These are phyloP conservation scores for Nixonia krombeini DNA, from an alignment of 1,140 invertebrate species.

Conservation along the genomic window DNA sequence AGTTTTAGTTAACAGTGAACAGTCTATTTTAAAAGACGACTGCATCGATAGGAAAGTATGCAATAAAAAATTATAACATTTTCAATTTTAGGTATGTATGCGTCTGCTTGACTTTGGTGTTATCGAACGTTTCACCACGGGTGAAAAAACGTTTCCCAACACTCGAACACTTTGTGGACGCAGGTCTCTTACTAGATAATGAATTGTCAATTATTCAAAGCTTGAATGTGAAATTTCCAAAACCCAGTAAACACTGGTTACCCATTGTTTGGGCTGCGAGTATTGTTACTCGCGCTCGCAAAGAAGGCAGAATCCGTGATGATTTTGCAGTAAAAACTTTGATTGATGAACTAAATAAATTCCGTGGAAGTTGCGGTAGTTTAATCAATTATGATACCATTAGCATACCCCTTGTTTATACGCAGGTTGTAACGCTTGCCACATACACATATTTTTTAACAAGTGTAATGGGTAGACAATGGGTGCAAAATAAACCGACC, in stretches of 20 bases:
- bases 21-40: too few relatives aligned
- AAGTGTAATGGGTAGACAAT: constrained; percentile 86
- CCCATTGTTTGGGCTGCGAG: constrained; percentile 94
- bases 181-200: constrained; percentile 89
- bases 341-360: constrained; percentile 91
- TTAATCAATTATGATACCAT: constrained; percentile 91
- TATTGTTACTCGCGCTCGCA: constrained; percentile 87
- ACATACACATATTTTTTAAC: constrained; percentile 93
- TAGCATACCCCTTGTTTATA: constrained; percentile 93
- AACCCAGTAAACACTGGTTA: constrained; percentile 94
- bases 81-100: constrained; percentile 76
- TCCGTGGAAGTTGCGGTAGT: constrained; percentile 85
- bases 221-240: constrained; percentile 86
- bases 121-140: constrained; percentile 87
- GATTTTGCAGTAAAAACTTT: constrained; percentile 94
- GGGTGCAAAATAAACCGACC: constrained; percentile 72
- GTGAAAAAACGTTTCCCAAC: constrained; percentile 95
- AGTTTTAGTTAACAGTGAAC: too few relatives aligned
- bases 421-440: constrained; percentile 93
- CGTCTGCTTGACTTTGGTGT: constrained; percentile 85
- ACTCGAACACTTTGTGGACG: constrained; percentile 87
- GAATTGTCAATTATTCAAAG: constrained; percentile 86
- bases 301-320: constrained; percentile 92
- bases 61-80: too few relatives aligned
- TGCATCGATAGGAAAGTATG: too few relatives aligned